A percentile compares a stretch with the other conserved stretches of the same genome.
phyloP scores from a whole-genome alignment of 2,797 vertebrate species.

The Lepus townsendii region DNA sequence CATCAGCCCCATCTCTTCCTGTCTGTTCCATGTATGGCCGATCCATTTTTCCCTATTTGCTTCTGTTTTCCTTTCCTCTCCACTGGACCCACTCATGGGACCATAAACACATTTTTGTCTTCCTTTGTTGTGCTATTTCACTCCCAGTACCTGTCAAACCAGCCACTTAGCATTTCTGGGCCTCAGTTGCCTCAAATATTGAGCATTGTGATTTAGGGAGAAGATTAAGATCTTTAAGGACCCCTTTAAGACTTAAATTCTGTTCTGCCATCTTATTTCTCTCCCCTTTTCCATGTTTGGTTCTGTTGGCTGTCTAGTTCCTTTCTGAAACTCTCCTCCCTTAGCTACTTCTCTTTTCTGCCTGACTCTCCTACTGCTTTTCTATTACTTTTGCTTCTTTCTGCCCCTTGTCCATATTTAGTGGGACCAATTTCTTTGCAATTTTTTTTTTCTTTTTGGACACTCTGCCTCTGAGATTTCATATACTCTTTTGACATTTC shows the following conservation, averaged over 20 bases:
- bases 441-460: neutral
- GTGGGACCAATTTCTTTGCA: neutral
- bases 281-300: slow-evolving; percentile 20
- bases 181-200: slow-evolving; percentile 2
- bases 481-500: neutral
- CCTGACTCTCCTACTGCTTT: slow-evolving; percentile 5
- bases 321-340: slow-evolving; percentile 64
- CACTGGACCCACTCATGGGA: neutral
- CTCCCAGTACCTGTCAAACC: slow-evolving; percentile 3
- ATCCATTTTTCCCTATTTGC: neutral
- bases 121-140: slow-evolving; percentile 29
- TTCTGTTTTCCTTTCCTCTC: slow-evolving; percentile 47
- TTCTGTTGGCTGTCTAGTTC: slow-evolving; percentile 57
- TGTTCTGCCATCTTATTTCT: slow-evolving; percentile 47
- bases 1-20: slow-evolving; percentile 6
- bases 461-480: neutral
- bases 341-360: slow-evolving; percentile 65
- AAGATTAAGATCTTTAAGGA: slow-evolving; percentile 58
- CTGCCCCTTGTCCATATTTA: slow-evolving; percentile 4
- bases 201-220: neutral
- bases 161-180: slow-evolving; percentile 11
- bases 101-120: slow-evolving; percentile 6
- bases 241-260: slow-evolving; percentile 44
- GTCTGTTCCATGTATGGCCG: neutral
- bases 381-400: slow-evolving; percentile 53